phyloP scores from a whole-genome alignment of 2,797 vertebrate species.

The Enteromius paludinosus region DNA sequence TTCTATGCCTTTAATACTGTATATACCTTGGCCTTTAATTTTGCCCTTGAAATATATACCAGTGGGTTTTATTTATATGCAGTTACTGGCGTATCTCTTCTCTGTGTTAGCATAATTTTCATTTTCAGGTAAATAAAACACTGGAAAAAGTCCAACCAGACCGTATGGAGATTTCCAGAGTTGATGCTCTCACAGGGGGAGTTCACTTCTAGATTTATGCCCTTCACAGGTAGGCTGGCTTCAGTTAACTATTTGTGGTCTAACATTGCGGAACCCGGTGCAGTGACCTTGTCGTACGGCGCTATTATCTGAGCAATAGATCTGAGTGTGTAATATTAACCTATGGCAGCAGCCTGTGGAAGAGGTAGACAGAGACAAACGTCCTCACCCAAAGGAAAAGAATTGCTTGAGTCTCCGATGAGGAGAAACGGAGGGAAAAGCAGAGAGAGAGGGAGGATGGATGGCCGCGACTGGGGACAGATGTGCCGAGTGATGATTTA shows the following conservation, averaged over 20 bases:
- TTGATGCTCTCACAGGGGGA: constrained; percentile 78
- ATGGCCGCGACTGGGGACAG: constrained; percentile 66
- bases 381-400: constrained; percentile 45
- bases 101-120: constrained; percentile 8
- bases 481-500: constrained; percentile 80
- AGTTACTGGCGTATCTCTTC: neutral
- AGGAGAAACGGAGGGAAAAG: constrained; percentile 66
- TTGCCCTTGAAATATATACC: neutral
- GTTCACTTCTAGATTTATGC: constrained; percentile 79
- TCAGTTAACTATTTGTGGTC: constrained; percentile 71
- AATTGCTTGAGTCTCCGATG: constrained; percentile 70
- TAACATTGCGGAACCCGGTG: constrained; percentile 58
- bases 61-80: neutral
- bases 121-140: constrained; percentile 16
- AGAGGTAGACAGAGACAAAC: constrained; percentile 75
- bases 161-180: constrained; percentile 73
- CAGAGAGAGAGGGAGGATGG: constrained; percentile 32
- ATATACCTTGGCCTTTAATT: neutral
- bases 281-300: constrained; percentile 72
- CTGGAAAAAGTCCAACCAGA: constrained; percentile 63
- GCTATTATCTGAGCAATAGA: constrained; percentile 72
- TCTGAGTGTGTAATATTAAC: constrained; percentile 67
- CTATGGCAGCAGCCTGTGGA: constrained; percentile 80
- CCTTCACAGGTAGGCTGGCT: constrained; percentile 63
- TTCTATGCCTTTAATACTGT: neutral